Base-by-base conservation (phyloP, 2,797 vertebrate species). In the Glossophaga mutica region DNA sequence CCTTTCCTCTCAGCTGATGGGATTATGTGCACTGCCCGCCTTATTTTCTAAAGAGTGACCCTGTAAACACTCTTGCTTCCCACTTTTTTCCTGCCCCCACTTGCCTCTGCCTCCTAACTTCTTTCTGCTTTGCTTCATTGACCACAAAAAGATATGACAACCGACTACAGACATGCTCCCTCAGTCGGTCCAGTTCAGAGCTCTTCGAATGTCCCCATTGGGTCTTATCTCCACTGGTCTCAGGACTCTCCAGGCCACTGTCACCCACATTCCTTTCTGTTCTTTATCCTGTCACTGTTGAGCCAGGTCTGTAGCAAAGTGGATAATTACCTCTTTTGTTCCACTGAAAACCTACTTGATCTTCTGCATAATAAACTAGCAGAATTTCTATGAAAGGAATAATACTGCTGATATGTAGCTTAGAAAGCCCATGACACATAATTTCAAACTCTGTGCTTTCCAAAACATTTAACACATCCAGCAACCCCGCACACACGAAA, bases 321-420 rank as follows among this genome's bases (percentile, higher is more conserved):
- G 12, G 2, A 57, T 78, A 78, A 96, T 46, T 70, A 29, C 50
- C 57, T 73, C 29, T 74, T 96, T 90, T 91, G n/a, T 91, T 96
- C 68, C 94, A 55, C 73, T 46, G 39, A 78, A 79, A 78, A 67
- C 44, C 79, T 62, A 21, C 67, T 62, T 83, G 79, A 87, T 50
- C 22, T 78, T 93, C 82, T 71, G 73, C 76, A 90, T 93, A 83
- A 71, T 57, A 52, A 83, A n/a, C 68, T 39, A 79, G 32, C 70
- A 79, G 59, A 88, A 16, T 46, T 84, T 74, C 77, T 85, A 7
- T 29, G 42, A 34, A 52, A 91, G 34, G 24, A 73, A 76, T 78
- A 65, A 52, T 32, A 14, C 44, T 48, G 26, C 44, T n/a, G 32
- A 76, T 71, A 26, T 34, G 34, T 44, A 81, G 67, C n/a, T 88